Evolutionary conservation across 2,113 vertebrate genomes (phyloP), one percentile per base, ranked within the genome.

Genomic region (Natator depressus): DNA sequence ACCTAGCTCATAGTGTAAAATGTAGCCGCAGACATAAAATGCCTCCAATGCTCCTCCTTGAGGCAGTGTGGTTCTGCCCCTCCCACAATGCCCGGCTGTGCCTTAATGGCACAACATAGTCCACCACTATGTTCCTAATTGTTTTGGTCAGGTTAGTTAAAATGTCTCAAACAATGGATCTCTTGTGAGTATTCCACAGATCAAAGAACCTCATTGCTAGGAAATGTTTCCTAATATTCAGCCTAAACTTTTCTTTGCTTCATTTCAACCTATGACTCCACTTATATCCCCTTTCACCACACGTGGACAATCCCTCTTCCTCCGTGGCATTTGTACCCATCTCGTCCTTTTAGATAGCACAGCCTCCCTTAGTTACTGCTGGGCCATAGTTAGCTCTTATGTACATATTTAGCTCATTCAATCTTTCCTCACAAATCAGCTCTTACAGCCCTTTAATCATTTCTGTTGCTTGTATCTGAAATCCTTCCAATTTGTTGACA

Each of bases 381-480:
- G 78, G 55, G 50, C 82, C 82, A 46, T 42, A 86, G 92, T 89
- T 79, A 94, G 93, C 82, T 29, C 80, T 89, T 82, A 84, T 24
- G 62, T 84, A 65, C 69, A 72, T 84, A 81, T 57, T 85, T 88
- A 91, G 85, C 47, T 94, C 83, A 94, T 92, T 75, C 85, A 72
- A 82, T 75, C 79, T 90, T 94, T 62, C 55, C 84, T 90, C 55
- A 47, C 57, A 93, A 90, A 91, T 91, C 94, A 91, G 85, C 42
- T 93, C 75, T 93, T 69, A 57, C 57, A 94, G 84, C 81, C 91
- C 93, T 95, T 95, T 80, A 92, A 94, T 95, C 49, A 92, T 62
- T 92, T 93, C 62, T 46, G 16, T 57, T 94, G 69, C 88, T 95
- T 79, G 54, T 69, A 88, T 65, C 49, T 89, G 85, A 96, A 96